Percentiles rank a stretch among this genome's conserved stretches.
Evolutionary conservation across 2,888 invertebrate genomes (phyloP).

Genomic region (Erebia epiphron): DNA sequence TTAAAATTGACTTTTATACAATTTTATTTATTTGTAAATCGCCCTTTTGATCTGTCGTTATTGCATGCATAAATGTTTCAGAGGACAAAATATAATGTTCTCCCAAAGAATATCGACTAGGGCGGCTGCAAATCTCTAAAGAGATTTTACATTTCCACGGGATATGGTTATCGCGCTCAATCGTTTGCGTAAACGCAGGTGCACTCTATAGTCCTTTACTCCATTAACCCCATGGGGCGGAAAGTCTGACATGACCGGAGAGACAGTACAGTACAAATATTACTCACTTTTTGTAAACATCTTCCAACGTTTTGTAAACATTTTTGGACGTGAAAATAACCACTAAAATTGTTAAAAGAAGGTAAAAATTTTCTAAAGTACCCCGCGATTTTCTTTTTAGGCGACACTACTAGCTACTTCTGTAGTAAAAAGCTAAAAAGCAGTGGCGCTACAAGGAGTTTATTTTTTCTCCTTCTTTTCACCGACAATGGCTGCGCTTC

Average conservation of each 20-base stretch:
- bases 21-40: constrained; percentile 10
- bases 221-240: too few species aligned
- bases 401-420: constrained; percentile 27
- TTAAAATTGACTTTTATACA: constrained; percentile 19
- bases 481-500: constrained; percentile 15
- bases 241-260: too few species aligned
- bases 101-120: too few species aligned
- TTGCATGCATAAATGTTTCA: background rate
- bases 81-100: too few species aligned
- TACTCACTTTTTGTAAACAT: background rate
- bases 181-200: too few species aligned
- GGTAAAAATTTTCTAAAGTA: constrained; percentile 25
- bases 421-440: constrained; percentile 21
- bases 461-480: constrained; percentile 2
- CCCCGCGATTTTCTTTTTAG: constrained; percentile 17
- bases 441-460: constrained; percentile 18
- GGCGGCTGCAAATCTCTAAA: too few species aligned
- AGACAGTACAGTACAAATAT: background rate
- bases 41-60: background rate
- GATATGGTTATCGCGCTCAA: too few species aligned
- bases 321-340: background rate
- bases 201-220: too few species aligned
- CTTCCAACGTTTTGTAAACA: background rate
- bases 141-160: too few species aligned
- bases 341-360: constrained; percentile 14